Evolutionary conservation across 2,113 vertebrate species (phyloP).

Genomic region (Zosterops borbonicus): DNA sequence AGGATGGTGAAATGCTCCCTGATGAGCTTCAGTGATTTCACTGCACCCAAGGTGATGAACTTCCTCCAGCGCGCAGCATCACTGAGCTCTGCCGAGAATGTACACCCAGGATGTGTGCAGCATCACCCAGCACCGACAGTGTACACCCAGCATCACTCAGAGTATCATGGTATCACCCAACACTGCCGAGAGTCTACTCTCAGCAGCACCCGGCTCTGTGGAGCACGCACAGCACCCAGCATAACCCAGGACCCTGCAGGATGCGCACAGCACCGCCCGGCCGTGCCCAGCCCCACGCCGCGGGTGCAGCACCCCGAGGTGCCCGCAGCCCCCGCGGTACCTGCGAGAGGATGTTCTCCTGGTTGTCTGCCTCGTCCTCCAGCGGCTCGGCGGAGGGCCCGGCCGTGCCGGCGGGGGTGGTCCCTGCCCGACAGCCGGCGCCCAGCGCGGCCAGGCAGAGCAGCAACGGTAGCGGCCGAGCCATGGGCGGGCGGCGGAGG

Average conservation of each 20-base stretch:
- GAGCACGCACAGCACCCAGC: not conserved
- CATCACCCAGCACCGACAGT: not conserved
- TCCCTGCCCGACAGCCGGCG: conserved; percentile 52
- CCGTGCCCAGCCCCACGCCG: not conserved
- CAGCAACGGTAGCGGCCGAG: conserved; percentile 6
- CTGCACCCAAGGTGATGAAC: not conserved
- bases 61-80: not conserved
- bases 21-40: not conserved
- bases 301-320: not conserved
- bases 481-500: not conserved
- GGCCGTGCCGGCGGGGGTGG: not conserved
- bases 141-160: not conserved
- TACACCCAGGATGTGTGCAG: not conserved
- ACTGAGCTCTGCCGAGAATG: not conserved
- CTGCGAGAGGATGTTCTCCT: conserved; percentile 85
- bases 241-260: too few relatives aligned
- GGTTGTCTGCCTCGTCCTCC: conserved; percentile 79
- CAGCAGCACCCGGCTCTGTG: not conserved
- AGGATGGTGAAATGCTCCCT: not conserved
- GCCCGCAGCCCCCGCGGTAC: conserved; percentile 57
- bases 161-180: not conserved
- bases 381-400: conserved; percentile 40
- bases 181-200: rapidly evolving
- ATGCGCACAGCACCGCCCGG: not conserved
- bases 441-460: conserved; percentile 12